A percentile compares a stretch with the other conserved stretches of the same genome.
phyloP scores from a whole-genome alignment of 2,888 invertebrate species.

The Sialis lutaria region DNA sequence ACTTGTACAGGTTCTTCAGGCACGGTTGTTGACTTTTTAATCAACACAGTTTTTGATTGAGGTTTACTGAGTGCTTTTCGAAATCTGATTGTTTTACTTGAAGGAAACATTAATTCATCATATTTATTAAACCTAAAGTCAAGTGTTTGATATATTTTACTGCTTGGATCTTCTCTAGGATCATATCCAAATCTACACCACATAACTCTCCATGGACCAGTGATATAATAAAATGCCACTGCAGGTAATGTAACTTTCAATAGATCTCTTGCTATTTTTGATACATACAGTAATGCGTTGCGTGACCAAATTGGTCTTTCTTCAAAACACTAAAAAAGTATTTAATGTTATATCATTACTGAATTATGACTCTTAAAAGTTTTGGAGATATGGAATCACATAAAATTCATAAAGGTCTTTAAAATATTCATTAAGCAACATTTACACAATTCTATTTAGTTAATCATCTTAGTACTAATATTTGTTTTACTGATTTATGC shows the following conservation, averaged over 20 bases:
- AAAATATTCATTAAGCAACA: too few species aligned
- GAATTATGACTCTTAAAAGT: too few species aligned
- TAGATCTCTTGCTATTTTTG: constrained; percentile 39
- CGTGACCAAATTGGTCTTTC: constrained; percentile 83
- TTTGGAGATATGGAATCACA: too few species aligned
- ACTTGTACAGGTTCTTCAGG: constrained; percentile 6
- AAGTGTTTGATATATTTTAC: constrained; percentile 75
- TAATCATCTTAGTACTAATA: too few species aligned
- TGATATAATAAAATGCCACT: constrained; percentile 67
- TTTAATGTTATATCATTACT: neutral
- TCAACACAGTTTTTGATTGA: constrained; percentile 15
- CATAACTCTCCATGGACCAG: constrained; percentile 83
- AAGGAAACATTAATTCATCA: constrained; percentile 9
- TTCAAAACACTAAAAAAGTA: constrained; percentile 47
- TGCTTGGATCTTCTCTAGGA: constrained; percentile 59
- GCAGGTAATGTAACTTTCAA: constrained; percentile 67
- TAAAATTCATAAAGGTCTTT: too few species aligned
- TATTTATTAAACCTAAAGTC: constrained; percentile 63
- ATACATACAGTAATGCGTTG: constrained; percentile 48
- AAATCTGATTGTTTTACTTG: constrained; percentile 18
- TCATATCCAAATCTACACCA: constrained; percentile 89
- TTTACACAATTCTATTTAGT: too few species aligned
- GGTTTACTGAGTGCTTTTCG: constrained; percentile 23
- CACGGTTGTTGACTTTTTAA: constrained; percentile 7
- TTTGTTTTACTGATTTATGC: too few species aligned